Percentiles rank a stretch among this genome's conserved stretches.
Conservation (phyloP, 2,888 invertebrate genomes). For the Ellobium chinense region DNA sequence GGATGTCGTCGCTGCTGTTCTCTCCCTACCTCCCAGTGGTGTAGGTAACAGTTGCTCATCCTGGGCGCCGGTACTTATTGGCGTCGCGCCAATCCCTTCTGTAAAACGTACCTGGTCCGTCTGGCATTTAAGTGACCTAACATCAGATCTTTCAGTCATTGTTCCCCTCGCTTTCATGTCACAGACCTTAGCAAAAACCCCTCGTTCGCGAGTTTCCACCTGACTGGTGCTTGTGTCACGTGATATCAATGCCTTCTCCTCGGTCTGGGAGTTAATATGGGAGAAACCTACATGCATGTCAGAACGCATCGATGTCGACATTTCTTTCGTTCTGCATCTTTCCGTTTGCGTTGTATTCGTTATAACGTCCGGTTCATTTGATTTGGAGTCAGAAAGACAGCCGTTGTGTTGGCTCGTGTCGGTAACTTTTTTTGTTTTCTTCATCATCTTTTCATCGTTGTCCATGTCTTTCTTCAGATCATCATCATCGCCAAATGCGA, state of each 20-base stretch:
- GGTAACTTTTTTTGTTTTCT: slow-evolving; percentile 14
- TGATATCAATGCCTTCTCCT: slow-evolving; percentile 11
- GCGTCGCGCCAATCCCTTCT: not conserved
- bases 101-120: slow-evolving; percentile 43
- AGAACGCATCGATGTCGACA: slow-evolving; percentile 40
- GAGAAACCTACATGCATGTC: slow-evolving; percentile 26
- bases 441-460: not conserved
- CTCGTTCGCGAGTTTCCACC: slow-evolving; percentile 41
- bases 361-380: slow-evolving; percentile 25
- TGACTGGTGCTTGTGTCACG: slow-evolving; percentile 38
- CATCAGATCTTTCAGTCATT: slow-evolving; percentile 51
- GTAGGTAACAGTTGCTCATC: slow-evolving; percentile 19
- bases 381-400: not conserved
- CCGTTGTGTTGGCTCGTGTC: slow-evolving; percentile 7
- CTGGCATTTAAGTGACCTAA: slow-evolving; percentile 50
- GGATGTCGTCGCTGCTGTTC: not conserved
- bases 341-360: slow-evolving; percentile 10
- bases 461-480: slow-evolving; percentile 51
- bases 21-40: too few species aligned
- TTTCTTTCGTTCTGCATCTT: slow-evolving; percentile 23
- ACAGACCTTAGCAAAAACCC: slow-evolving; percentile 15
- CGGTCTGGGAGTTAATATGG: slow-evolving; percentile 46
- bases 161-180: slow-evolving; percentile 52
- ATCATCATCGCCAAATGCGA: slow-evolving; percentile 45
- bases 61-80: not conserved